A percentile compares a stretch with the other conserved stretches of the same genome.
These are phyloP conservation scores for Dynastes grantii DNA, from an alignment of 2,888 invertebrate genomes.

Conservation along the genomic window DNA sequence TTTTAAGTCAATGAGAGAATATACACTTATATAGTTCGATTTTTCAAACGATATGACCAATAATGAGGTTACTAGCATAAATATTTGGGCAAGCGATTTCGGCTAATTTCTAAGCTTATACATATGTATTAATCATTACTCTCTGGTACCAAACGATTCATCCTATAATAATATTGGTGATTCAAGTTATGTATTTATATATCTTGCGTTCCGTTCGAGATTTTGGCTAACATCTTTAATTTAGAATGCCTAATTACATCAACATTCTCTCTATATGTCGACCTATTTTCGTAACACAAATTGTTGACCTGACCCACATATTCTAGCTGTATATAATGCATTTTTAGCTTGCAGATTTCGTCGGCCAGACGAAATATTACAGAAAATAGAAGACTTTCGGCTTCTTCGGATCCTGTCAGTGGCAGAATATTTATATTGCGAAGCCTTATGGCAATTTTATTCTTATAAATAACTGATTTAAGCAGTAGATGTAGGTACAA, in stretches of 20 bases:
- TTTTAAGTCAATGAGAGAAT: no score
- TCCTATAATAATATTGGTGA: not conserved
- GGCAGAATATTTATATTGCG: not conserved
- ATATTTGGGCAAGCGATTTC: not conserved
- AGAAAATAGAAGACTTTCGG: slow-evolving; percentile 16
- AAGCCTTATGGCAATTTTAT: not conserved
- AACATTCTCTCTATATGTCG: slow-evolving; percentile 15
- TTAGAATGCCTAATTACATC: slow-evolving; percentile 34
- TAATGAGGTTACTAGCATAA: not conserved
- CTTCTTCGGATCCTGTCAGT: not conserved
- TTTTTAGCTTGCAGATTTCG: slow-evolving; percentile 35
- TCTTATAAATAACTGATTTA: not conserved
- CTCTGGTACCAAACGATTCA: not conserved
- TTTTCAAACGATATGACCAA: not conserved
- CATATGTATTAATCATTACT: not conserved
- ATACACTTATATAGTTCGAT: not conserved
- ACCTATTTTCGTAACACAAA: slow-evolving; percentile 44
- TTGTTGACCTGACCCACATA: slow-evolving; percentile 46
- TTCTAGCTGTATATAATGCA: slow-evolving; percentile 25
- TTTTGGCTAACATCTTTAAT: slow-evolving; percentile 32
- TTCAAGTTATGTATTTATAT: not conserved
- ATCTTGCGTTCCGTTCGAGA: not conserved
- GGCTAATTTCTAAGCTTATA: not conserved
- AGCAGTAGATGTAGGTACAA: not conserved
- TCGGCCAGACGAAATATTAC: slow-evolving; percentile 20